phyloP scores from a whole-genome alignment of 2,888 invertebrate species.

The Xanthostigma xanthostigma region DNA sequence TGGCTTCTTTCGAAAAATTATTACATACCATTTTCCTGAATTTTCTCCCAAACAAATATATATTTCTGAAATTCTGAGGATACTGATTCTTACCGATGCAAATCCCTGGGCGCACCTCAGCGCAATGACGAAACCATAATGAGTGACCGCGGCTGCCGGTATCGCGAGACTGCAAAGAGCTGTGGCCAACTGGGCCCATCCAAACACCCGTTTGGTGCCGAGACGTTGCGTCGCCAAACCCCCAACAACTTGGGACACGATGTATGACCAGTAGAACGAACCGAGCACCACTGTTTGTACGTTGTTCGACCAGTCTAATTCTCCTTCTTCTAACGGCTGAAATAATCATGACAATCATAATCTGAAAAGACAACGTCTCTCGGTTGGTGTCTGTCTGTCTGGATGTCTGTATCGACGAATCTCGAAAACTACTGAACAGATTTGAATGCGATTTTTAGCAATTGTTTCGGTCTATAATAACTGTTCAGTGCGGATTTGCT shows the following conservation, averaged over 20 bases:
- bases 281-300: conserved; percentile 49
- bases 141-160: conserved; percentile 44
- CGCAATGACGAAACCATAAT: conserved; percentile 42
- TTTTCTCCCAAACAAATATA: neutral
- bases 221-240: conserved; percentile 54
- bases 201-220: conserved; percentile 54
- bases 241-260: conserved; percentile 51
- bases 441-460: too few species aligned
- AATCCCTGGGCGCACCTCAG: conserved; percentile 52
- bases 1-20: too few species aligned
- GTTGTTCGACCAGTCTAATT: conserved; percentile 46
- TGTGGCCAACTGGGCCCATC: conserved; percentile 53
- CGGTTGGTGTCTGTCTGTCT: too few species aligned
- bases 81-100: conserved; percentile 39
- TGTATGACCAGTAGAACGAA: conserved; percentile 61
- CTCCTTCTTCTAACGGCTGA: conserved; percentile 32
- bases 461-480: too few species aligned
- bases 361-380: too few species aligned
- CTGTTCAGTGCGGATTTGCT: too few species aligned
- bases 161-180: conserved; percentile 50
- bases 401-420: too few species aligned
- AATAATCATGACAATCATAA: conserved; percentile 8
- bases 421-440: too few species aligned
- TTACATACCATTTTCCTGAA: too few species aligned
- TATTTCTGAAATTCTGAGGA: too few species aligned